Conservation (phyloP, 2,888 invertebrate genomes). For the Acronicta psi region DNA sequence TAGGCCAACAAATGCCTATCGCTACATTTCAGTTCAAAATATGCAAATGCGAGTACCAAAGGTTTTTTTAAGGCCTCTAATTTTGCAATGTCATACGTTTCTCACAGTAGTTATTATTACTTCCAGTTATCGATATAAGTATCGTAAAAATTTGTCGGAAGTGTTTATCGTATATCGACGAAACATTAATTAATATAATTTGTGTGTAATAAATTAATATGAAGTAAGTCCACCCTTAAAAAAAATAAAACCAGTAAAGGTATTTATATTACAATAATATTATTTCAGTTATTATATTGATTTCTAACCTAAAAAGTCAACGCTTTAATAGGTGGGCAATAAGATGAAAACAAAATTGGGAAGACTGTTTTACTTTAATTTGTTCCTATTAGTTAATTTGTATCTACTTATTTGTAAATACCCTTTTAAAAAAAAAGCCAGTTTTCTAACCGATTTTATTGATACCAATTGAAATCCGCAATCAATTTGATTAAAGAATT, state of each 20-base stretch:
- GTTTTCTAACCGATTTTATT: neutral
- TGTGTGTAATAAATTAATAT: conserved; percentile 7
- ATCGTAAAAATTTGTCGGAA: conserved; percentile 28
- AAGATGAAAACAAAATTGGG: too few relatives aligned
- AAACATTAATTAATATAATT: conserved; percentile 30
- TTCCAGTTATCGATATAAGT: conserved; percentile 23
- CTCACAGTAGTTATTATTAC: conserved; percentile 9
- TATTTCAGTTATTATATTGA: too few relatives aligned
- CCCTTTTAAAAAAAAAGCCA: too few relatives aligned
- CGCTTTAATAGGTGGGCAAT: too few relatives aligned
- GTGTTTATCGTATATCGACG: conserved; percentile 35
- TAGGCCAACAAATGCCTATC: conserved; percentile 19
- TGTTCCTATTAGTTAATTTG: too few relatives aligned
- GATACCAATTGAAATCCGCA: conserved; percentile 7
- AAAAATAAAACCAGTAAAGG: too few relatives aligned
- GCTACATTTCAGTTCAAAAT: neutral
- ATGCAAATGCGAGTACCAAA: too few relatives aligned
- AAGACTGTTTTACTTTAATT: too few relatives aligned
- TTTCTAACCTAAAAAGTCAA: too few relatives aligned
- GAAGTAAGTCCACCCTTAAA: too few relatives aligned
- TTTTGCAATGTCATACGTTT: conserved; percentile 12
- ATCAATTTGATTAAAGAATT: conserved; percentile 22
- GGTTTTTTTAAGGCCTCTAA: conserved; percentile 7
- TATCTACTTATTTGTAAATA: too few relatives aligned
- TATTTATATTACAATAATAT: too few relatives aligned